Evolutionary conservation across 2,888 invertebrate genomes (phyloP), one percentile per base, ranked within the genome.

Genomic region (Meta bourneti): DNA sequence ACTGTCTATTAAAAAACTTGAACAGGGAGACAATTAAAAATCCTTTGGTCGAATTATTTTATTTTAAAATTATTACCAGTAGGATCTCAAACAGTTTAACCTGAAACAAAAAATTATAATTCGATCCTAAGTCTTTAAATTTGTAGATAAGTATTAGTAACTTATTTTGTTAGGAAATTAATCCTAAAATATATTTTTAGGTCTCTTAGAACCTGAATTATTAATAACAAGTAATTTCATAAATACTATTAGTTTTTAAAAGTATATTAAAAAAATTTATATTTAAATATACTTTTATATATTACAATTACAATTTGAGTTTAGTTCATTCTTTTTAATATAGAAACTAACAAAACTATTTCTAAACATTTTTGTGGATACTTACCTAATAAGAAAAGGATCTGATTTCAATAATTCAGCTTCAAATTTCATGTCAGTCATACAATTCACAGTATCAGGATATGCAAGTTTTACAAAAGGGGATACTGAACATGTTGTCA

Each of bases 381-480:
- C 9, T 54, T 72, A 91, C 91, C 91, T 80, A 9, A 91, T 79
- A 7, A 91, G 71, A 49, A 51, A 91, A 5, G 82, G 83, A 72
- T 87, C 87, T 16, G 83, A 83, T 16, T 79, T 72, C 52, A 91
- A 79, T 34, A 91, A 79, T 19, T 61, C 75, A 16, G 75, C 34
- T 80, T 92, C 88, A 20, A 61, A 49, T n/a, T 89, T 82, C 0
- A 48, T 13, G 72, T 79, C 54, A 20, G 69, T 52, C 13, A 20
- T 11, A 5, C 82, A 61, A 19, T 74, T 72, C 61, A 79, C 75
- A 54, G 86, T 19, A 77, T 97, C 97, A 20, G 97, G 97, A 94
- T 97, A 97, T 0, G 97, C 97, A 7, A 97, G 96, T 95, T 97
- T 97, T 61, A 96, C 96, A 94, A 97, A 97, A 7, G 96, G 96